Evolutionary conservation across 1,140 invertebrate genomes (phyloP).

Genomic region (Drosophila aff.): DNA sequence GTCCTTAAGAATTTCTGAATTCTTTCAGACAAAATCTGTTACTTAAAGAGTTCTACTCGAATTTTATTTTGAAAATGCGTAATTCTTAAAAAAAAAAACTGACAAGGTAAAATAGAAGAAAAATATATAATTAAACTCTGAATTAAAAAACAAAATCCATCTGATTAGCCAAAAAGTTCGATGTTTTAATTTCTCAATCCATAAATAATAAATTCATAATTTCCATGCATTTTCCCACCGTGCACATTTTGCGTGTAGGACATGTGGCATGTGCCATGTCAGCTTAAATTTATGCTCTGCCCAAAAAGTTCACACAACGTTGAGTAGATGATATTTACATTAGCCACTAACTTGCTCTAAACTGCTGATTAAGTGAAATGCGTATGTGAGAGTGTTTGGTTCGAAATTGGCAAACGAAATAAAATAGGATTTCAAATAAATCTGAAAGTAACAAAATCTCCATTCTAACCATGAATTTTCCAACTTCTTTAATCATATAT

Average conservation of each 20-base stretch:
- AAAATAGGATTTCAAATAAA: not conserved
- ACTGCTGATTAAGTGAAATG: slow-evolving; percentile 44
- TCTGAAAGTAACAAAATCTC: not conserved
- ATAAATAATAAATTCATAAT: not conserved
- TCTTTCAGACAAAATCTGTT: not conserved
- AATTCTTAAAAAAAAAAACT: not conserved
- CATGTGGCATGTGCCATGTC: slow-evolving; percentile 44
- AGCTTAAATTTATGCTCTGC: slow-evolving; percentile 41
- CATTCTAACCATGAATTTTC: not conserved
- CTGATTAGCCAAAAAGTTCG: rapidly evolving
- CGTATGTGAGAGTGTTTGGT: slow-evolving; percentile 6
- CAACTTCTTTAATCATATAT: no score
- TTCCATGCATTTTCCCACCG: not conserved
- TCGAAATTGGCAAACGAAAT: slow-evolving; percentile 2
- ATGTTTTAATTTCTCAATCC: not conserved
- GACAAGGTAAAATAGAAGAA: not conserved
- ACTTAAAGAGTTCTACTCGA: not conserved
- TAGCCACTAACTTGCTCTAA: slow-evolving; percentile 43
- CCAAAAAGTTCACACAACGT: slow-evolving; percentile 43
- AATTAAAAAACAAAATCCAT: not conserved
- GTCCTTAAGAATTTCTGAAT: no score
- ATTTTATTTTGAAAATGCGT: not conserved
- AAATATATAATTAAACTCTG: not conserved
- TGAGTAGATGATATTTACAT: slow-evolving; percentile 52
- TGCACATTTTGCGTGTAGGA: slow-evolving; percentile 8